Percentiles rank a stretch among this genome's conserved stretches.
Conservation (phyloP, 2,113 vertebrate genomes). For the Mastomys natalensis region DNA sequence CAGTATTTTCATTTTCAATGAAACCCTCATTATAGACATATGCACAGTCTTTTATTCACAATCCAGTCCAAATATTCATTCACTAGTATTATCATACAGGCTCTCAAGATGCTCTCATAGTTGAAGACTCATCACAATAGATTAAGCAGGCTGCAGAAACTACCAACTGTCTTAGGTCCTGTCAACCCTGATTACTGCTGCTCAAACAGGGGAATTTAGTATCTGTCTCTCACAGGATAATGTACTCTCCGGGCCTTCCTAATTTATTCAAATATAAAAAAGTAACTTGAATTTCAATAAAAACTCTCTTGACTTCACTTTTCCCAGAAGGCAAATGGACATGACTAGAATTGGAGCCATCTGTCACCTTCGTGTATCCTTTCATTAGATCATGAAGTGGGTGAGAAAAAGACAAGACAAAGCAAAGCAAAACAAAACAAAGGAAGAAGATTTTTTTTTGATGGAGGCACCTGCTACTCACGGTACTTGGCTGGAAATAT, state of each 20-base stretch:
- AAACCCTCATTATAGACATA: conserved; percentile 79
- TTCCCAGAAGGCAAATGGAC: conserved; percentile 73
- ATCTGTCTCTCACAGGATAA: conserved; percentile 67
- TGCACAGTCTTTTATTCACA: conserved; percentile 69
- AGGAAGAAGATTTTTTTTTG: not conserved
- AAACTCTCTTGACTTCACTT: conserved; percentile 62
- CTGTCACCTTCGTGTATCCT: conserved; percentile 49
- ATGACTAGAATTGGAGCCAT: conserved; percentile 68
- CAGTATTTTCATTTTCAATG: conserved; percentile 78
- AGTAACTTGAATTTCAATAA: conserved; percentile 77
- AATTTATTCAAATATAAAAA: conserved; percentile 78
- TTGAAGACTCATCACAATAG: conserved; percentile 78
- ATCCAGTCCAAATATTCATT: conserved; percentile 73
- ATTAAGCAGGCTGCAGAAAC: conserved; percentile 67
- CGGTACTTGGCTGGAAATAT: not conserved
- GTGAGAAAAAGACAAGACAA: not conserved
- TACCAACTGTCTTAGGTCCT: conserved; percentile 77
- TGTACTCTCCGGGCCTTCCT: conserved; percentile 60
- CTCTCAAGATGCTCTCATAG: conserved; percentile 50
- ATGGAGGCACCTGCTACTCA: not conserved
- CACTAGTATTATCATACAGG: conserved; percentile 60
- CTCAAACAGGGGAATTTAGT: conserved; percentile 72
- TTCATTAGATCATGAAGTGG: conserved; percentile 65
- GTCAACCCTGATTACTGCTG: conserved; percentile 63
- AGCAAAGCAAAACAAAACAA: not conserved